Base-by-base conservation (phyloP, 2,888 invertebrate genomes). In the Drosophila subsilvestris region DNA sequence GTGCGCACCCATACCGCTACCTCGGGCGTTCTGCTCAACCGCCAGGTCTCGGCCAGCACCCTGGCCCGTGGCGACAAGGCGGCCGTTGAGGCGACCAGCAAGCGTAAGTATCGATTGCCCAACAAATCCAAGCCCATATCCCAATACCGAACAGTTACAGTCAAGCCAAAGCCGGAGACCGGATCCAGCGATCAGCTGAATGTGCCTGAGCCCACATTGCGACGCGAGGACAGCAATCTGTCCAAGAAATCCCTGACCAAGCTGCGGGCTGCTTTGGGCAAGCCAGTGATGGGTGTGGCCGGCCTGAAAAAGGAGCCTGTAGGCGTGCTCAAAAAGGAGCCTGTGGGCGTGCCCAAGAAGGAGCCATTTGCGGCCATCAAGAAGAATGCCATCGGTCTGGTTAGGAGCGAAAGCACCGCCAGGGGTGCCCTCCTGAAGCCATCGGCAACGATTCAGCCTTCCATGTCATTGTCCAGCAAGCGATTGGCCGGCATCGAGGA, bases 401-500 rank as follows among this genome's bases (percentile, higher is more conserved):
- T 62, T 14, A 20, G 42, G 1, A 5, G 37, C 43, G n/a, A 20
- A 42, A 56, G 32, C 43, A 22, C 59, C 12, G 51, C 10, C 10
- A 45, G 20, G 18, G 14, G n/a, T 14, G n/a, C 73, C 14, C 32
- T 37, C n/a, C 3, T 37, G 12, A 32, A 51, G 14, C 17, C 55
- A 17, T 7, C 57, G 18, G 12, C 47, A 0, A 22, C 20, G 27
- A 7, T 49, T n/a, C 53, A 75, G 10, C 50, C 59, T 5, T 9
- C 51, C 7, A 29, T 71, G 3, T 79, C 90, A 0, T 74, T 87
- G 20, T 89, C 90, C 4, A 56, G 79, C 20, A 86, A 89, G 27
- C 69, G 89, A 0, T 53, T 91, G 48, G 74, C 77, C 9, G 86
- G 78, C 9, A 93, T 95, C 74, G 95, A 95, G 81, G 95, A 97